Base-by-base conservation (phyloP, 1,140 invertebrate genomes). In the Brachionus rotundiformis region DNA sequence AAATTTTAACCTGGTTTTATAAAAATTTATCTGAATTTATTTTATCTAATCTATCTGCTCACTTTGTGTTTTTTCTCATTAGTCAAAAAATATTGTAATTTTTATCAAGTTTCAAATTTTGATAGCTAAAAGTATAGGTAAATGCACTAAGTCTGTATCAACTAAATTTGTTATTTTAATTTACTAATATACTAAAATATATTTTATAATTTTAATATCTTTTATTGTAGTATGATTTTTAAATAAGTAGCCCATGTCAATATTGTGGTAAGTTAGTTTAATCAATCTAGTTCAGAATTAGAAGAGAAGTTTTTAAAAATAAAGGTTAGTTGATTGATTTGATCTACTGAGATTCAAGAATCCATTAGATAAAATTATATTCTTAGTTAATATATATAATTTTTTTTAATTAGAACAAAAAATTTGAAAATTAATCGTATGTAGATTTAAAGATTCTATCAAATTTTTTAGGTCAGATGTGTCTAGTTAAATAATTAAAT, bases 401-500 rank as follows among this genome's bases (percentile, higher is more conserved):
- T 39, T 54, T 7, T 19, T 54, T 54, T 54, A 54, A 54, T 54
- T 54, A 19, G 47, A 54, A 54, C 47, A 54, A 54, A 54, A 54
- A 54, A 54, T 19, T 54, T 54, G 47, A 54, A 54, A 54, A 54
- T 19, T 54, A 54, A 54, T 54, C 47, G 16, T 54, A 54, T 54
- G 10, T 54, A 54, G 23, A 54, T 19, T 39, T 54, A 54, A n/a
- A 39, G 44, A 49, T 49, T 49, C 44, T 49, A 49, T 49, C 44
- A 49, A 16, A 49, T 49, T 54, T 54, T 54, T 54, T 54, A 54
- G 47, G 47, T 54, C 47, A 54, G 23, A 54, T 54, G 47, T 54
- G 47, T 54, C 47, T 54, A 54, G 47, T 54, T 54, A 54, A 54
- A 54, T 54, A 54, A 54, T 54, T 54, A 8, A 54, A 54, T 54